Conservation (phyloP, 2,797 vertebrate genomes). For the Xenopus petersii region DNA sequence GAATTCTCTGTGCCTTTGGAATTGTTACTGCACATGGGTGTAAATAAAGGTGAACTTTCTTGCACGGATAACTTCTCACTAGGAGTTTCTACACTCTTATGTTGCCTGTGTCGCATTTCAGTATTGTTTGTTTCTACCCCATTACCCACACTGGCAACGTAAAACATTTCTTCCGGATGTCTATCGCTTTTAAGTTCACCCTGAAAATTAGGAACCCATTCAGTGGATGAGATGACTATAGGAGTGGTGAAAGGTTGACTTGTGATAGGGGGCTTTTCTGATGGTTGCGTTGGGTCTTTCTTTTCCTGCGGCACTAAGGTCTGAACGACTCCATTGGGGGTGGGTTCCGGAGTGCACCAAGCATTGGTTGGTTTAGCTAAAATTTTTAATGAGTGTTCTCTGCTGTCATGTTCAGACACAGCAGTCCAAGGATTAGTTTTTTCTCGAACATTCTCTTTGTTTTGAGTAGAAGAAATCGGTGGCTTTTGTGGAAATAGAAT, state of each 20-base stretch:
- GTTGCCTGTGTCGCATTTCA: conserved; percentile 46
- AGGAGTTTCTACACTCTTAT: conserved; percentile 47
- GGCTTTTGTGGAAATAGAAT: conserved; percentile 38
- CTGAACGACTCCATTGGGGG: conserved; percentile 53
- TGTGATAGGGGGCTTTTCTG: conserved; percentile 46
- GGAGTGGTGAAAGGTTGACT: conserved; percentile 59
- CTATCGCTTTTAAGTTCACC: conserved; percentile 52
- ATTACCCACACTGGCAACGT: conserved; percentile 54
- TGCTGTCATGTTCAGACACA: conserved; percentile 19
- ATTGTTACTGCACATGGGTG: neutral
- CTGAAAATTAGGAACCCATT: conserved; percentile 53
- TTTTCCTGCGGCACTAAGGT: conserved; percentile 58
- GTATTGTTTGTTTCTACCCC: neutral
- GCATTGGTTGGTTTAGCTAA: conserved; percentile 55
- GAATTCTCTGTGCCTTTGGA: conserved; percentile 34
- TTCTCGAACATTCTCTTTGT: conserved; percentile 45
- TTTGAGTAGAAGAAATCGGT: conserved; percentile 38
- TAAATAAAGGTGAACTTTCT: neutral
- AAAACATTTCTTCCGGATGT: conserved; percentile 43
- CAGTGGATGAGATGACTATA: conserved; percentile 59
- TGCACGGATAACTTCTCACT: conserved; percentile 39
- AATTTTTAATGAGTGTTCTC: conserved; percentile 35
- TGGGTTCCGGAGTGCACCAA: conserved; percentile 52
- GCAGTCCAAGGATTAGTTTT: conserved; percentile 10
- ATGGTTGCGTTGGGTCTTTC: conserved; percentile 60